Percentiles rank a stretch among this genome's conserved stretches.
These are phyloP conservation scores for Oncorhynchus kisutch DNA, from an alignment of 2,113 vertebrate genomes.

Conservation along the genomic window DNA sequence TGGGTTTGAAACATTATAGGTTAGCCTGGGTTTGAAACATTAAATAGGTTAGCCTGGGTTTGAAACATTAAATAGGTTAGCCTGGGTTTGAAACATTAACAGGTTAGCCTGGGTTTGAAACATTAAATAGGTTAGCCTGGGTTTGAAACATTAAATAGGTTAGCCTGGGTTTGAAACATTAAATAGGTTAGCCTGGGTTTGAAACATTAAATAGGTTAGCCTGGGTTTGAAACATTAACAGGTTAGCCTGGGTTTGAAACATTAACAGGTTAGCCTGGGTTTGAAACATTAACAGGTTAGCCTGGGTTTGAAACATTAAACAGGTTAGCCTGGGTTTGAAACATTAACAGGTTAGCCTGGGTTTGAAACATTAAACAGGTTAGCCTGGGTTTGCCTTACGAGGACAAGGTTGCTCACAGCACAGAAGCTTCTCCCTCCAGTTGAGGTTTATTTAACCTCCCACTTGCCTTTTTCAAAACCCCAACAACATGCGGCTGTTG, in stretches of 20 bases:
- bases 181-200: slow-evolving; percentile 38
- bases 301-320: too few species aligned
- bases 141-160: too few species aligned
- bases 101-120: slow-evolving; percentile 40
- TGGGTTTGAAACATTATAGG: slow-evolving; percentile 24
- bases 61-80: not conserved
- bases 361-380: slow-evolving; percentile 29
- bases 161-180: not conserved
- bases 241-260: not conserved
- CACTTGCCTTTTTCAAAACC: slow-evolving; percentile 55
- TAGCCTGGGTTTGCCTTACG: slow-evolving; percentile 58
- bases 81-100: slow-evolving; percentile 34
- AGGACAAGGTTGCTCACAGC: slow-evolving; percentile 44
- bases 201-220: not conserved
- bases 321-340: slow-evolving; percentile 36
- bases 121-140: too few species aligned
- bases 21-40: slow-evolving; percentile 39
- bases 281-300: slow-evolving; percentile 4
- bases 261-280: slow-evolving; percentile 31
- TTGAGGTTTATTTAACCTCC: slow-evolving; percentile 69
- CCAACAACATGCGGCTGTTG: slow-evolving; percentile 65
- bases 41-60: not conserved
- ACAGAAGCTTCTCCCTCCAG: slow-evolving; percentile 46
- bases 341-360: slow-evolving; percentile 22
- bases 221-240: slow-evolving; percentile 34